Conservation (phyloP, 1,140 invertebrate genomes). For the Zelostemma sp. region DNA sequence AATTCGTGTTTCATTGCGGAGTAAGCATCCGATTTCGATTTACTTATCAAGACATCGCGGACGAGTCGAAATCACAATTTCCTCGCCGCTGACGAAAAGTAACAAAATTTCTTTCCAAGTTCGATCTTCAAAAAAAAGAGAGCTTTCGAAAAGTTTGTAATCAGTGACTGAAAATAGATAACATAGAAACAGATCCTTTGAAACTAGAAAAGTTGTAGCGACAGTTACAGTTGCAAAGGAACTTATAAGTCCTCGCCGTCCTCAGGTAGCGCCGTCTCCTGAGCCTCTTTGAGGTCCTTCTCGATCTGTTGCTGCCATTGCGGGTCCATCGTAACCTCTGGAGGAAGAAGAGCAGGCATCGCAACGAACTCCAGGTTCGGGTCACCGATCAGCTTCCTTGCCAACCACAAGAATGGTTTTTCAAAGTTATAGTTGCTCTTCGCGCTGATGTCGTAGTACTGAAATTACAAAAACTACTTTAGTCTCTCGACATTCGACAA, state of each 20-base stretch:
- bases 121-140: too few species aligned
- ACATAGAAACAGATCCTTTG: too few species aligned
- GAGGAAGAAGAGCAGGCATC: slow-evolving; percentile 97
- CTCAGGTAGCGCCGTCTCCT: slow-evolving; percentile 92
- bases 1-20: slow-evolving; percentile 40
- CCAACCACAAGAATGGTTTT: slow-evolving; percentile 99
- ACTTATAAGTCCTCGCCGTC: slow-evolving; percentile 98
- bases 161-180: too few species aligned
- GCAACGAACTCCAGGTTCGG: slow-evolving; percentile 99
- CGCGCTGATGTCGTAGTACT: slow-evolving; percentile 99
- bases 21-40: slow-evolving; percentile 33
- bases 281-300: slow-evolving; percentile 94
- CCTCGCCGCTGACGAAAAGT: too few species aligned
- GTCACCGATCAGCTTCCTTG: slow-evolving; percentile 97
- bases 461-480: slow-evolving; percentile 70
- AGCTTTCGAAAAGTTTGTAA: too few species aligned
- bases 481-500: slow-evolving; percentile 11
- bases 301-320: slow-evolving; percentile 96
- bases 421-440: slow-evolving; percentile 99
- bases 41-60: too few species aligned
- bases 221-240: too few species aligned
- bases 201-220: too few species aligned
- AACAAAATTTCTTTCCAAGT: too few species aligned
- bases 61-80: too few species aligned
- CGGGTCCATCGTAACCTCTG: slow-evolving; percentile 98